These are phyloP conservation scores for Brachionus koreanus DNA, from an alignment of 1,140 invertebrate genomes.

Conservation along the genomic window DNA sequence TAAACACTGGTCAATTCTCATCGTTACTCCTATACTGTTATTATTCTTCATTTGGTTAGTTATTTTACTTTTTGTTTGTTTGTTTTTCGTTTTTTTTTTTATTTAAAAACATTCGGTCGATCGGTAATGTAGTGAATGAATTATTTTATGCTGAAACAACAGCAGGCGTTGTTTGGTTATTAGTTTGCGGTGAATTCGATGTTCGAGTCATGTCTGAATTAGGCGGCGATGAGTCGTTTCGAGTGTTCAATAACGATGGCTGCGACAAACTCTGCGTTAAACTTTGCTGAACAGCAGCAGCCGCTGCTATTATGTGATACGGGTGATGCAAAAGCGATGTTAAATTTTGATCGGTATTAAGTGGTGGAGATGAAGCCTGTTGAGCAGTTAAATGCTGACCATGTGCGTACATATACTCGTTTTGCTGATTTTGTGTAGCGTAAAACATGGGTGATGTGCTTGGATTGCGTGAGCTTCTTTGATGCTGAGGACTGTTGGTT, in stretches of 20 bases:
- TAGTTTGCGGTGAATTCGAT: background rate
- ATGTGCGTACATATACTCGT: background rate
- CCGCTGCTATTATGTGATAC: slow-evolving; percentile 39
- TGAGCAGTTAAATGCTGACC: background rate
- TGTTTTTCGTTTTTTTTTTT: background rate
- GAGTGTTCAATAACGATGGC: background rate
- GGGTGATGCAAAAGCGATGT: slow-evolving; percentile 21
- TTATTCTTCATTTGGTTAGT: background rate
- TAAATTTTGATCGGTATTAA: slow-evolving; percentile 10
- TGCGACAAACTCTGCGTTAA: background rate
- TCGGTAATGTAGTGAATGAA: background rate
- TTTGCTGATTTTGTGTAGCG: background rate
- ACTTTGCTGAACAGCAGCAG: slow-evolving; percentile 33
- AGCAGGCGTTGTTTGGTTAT: background rate
- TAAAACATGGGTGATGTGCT: slow-evolving; percentile 26
- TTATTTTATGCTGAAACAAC: background rate
- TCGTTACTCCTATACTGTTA: background rate
- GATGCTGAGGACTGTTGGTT: slow-evolving; percentile 37
- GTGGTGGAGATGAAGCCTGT: background rate
- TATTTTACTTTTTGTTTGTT: background rate
- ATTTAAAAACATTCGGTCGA: background rate
- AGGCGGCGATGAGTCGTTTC: background rate
- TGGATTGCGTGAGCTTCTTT: background rate
- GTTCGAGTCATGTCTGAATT: background rate
- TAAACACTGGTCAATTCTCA: background rate